Percentiles rank a stretch among this genome's conserved stretches.
phyloP scores from a whole-genome alignment of 2,797 vertebrate species.

The Hoplostethus mediterraneus region DNA sequence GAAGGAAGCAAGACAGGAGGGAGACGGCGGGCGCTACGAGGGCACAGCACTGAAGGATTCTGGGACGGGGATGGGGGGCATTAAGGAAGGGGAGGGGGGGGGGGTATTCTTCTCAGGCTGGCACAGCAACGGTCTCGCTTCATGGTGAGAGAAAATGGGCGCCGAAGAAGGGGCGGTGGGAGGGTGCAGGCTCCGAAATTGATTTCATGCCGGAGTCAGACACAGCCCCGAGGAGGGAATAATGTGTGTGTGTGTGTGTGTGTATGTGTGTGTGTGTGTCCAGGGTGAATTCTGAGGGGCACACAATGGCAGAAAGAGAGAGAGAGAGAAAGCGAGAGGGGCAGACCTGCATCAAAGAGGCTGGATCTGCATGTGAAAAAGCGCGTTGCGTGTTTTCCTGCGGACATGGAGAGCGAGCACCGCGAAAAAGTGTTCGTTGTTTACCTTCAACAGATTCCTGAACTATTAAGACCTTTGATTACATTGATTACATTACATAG shows the following conservation, averaged over 20 bases:
- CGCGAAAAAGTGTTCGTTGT: constrained; percentile 52
- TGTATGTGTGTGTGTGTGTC: constrained; percentile 43
- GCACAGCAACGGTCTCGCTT: constrained; percentile 80
- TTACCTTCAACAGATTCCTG: constrained; percentile 39
- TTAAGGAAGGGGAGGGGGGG: constrained; percentile 27
- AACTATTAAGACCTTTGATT: not conserved
- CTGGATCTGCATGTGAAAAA: constrained; percentile 75
- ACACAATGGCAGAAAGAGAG: constrained; percentile 59
- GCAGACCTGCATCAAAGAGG: constrained; percentile 69
- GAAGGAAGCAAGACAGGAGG: constrained; percentile 19
- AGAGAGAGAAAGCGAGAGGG: constrained; percentile 39
- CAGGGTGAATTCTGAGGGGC: constrained; percentile 61
- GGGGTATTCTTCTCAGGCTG: constrained; percentile 62
- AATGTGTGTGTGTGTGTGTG: constrained; percentile 53
- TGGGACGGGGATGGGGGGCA: constrained; percentile 56
- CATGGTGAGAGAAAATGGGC: constrained; percentile 75
- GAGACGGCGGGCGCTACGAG: not conserved
- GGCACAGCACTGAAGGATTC: constrained; percentile 50
- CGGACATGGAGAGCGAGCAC: constrained; percentile 51
- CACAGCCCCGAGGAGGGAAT: constrained; percentile 69
- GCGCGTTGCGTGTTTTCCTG: constrained; percentile 57
- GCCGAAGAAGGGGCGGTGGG: constrained; percentile 63
- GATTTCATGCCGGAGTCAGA: constrained; percentile 84
- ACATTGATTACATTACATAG: not conserved
- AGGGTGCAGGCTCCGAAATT: constrained; percentile 74